Evolutionary conservation across 2,797 vertebrate species (phyloP).

Genomic region (Sternotherus odoratus): DNA sequence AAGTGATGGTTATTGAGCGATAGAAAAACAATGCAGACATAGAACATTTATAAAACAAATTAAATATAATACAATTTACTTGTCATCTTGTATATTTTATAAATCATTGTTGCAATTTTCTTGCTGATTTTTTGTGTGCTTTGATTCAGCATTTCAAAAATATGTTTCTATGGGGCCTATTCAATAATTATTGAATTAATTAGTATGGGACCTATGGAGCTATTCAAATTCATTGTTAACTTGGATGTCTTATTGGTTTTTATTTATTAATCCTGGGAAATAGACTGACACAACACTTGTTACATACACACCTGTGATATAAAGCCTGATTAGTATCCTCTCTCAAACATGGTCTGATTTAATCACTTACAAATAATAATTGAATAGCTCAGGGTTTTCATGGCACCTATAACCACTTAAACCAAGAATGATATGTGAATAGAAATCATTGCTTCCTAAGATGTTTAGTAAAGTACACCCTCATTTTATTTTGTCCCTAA

Average conservation of each 20-base stretch:
- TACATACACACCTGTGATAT: conserved; percentile 23
- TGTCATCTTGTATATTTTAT: background rate
- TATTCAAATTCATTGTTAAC: background rate
- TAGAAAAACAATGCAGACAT: background rate
- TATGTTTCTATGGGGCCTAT: background rate
- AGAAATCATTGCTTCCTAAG: background rate
- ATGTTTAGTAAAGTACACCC: background rate
- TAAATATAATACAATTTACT: background rate
- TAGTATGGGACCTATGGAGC: background rate
- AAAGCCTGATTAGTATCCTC: background rate
- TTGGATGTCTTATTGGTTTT: background rate
- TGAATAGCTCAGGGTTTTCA: background rate
- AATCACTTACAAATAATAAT: conserved; percentile 41
- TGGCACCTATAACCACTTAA: conserved; percentile 12
- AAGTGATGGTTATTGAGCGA: background rate
- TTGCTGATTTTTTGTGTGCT: background rate
- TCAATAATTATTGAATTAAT: background rate
- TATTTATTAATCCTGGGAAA: background rate
- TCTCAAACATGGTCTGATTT: background rate
- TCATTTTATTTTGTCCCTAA: background rate
- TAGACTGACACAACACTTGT: background rate
- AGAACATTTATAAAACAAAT: background rate
- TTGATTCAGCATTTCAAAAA: background rate
- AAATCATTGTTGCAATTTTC: background rate
- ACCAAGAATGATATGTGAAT: background rate